Conservation (phyloP, 2,797 vertebrate species). For the Rhinophrynus dorsalis region DNA sequence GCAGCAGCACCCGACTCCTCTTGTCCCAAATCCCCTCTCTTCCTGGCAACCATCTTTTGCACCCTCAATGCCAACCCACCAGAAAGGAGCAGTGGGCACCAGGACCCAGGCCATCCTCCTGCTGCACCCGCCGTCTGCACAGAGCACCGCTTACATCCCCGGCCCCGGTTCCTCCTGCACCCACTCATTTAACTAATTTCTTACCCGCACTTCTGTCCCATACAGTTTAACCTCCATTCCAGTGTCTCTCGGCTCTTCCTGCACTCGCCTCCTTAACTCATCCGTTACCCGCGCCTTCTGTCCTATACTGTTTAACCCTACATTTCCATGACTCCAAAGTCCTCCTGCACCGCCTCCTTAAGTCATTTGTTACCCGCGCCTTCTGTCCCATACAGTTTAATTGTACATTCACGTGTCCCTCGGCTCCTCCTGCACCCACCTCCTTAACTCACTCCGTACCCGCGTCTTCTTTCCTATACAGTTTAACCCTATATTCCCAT, state of each 20-base stretch:
- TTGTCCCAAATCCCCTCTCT: too few relatives aligned
- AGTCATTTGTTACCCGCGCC: not conserved
- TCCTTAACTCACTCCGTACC: not conserved
- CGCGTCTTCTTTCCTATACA: not conserved
- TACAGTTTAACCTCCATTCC: too few relatives aligned
- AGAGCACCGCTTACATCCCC: too few relatives aligned
- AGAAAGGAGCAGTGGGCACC: too few relatives aligned
- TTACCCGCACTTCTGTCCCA: too few relatives aligned
- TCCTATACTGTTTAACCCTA: not conserved
- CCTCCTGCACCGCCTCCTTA: not conserved
- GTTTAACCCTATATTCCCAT: not conserved
- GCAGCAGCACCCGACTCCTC: too few relatives aligned
- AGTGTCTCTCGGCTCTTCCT: too few relatives aligned
- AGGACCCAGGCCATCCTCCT: too few relatives aligned
- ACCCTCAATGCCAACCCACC: too few relatives aligned
- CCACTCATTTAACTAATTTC: not conserved
- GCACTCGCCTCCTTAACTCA: not conserved
- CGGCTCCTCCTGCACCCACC: not conserved
- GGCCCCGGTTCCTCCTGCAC: too few relatives aligned
- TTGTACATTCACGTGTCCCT: not conserved
- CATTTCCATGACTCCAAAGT: not conserved
- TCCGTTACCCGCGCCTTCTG: not conserved
- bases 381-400: not conserved
- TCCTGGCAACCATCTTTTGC: too few relatives aligned
- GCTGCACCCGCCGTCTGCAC: too few relatives aligned